Conservation (phyloP, 2,797 vertebrate species). For the Hybognathus amarus region DNA sequence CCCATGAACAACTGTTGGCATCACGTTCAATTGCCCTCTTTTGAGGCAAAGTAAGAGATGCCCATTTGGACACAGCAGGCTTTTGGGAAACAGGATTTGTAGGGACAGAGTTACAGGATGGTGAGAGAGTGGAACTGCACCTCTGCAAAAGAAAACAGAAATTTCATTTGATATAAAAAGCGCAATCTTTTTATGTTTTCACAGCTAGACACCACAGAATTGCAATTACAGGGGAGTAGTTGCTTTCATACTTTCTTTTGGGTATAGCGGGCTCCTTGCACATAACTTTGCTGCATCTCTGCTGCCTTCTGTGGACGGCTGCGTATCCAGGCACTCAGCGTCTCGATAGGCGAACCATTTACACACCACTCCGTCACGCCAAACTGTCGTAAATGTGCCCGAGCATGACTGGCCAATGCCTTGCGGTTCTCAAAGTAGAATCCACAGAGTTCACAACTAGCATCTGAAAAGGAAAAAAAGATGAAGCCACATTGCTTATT, state of each 20-base stretch:
- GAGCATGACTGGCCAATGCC: constrained; percentile 93
- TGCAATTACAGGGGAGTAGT: not conserved
- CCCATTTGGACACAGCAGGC: constrained; percentile 78
- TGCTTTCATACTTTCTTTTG: constrained; percentile 85
- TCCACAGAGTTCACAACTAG: constrained; percentile 94
- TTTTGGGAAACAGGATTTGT: constrained; percentile 70
- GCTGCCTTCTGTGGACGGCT: constrained; percentile 90
- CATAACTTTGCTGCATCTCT: constrained; percentile 92
- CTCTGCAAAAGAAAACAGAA: constrained; percentile 61
- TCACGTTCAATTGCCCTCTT: constrained; percentile 71
- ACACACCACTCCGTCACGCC: constrained; percentile 98
- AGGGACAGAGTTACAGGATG: constrained; percentile 63
- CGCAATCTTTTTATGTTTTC: not conserved
- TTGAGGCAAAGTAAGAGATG: constrained; percentile 74
- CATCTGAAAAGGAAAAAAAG: constrained; percentile 71
- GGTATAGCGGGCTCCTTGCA: constrained; percentile 86
- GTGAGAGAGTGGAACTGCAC: constrained; percentile 64
- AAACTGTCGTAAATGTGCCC: constrained; percentile 93
- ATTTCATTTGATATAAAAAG: not conserved
- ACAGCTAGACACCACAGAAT: not conserved
- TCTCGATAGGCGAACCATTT: constrained; percentile 96
- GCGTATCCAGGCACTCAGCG: constrained; percentile 95
- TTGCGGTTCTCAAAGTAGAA: constrained; percentile 97
- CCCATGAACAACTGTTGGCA: constrained; percentile 60
- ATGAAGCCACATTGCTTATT: not conserved